Percentiles rank a stretch among this genome's conserved stretches.
Evolutionary conservation across 2,888 invertebrate species (phyloP).

Genomic region (Diarsia brunnea): DNA sequence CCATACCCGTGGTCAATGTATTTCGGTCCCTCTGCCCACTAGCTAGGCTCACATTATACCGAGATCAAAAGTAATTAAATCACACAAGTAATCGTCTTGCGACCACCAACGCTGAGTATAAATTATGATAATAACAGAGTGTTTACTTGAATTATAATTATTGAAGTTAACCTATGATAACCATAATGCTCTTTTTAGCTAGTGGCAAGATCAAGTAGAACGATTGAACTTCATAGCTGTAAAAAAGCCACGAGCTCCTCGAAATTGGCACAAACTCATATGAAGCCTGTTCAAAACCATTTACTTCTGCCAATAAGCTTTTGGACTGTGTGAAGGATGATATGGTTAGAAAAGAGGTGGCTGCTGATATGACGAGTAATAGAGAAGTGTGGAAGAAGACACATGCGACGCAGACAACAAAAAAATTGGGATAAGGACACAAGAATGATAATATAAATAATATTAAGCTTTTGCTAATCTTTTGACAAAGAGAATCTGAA

Average conservation of each 20-base stretch:
- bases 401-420: too few relatives aligned
- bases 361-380: too few relatives aligned
- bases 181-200: constrained; percentile 22
- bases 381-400: too few relatives aligned
- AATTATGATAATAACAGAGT: constrained; percentile 19
- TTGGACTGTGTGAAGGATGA: not conserved
- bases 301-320: not conserved
- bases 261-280: not conserved
- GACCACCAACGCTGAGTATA: constrained; percentile 42
- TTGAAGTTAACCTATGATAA: constrained; percentile 27
- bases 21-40: not conserved
- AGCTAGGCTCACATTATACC: not conserved
- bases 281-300: not conserved
- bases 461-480: not conserved
- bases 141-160: constrained; percentile 43
- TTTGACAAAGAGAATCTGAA: not conserved
- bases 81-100: not conserved
- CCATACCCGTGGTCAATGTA: not conserved
- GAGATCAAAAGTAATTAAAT: constrained; percentile 31
- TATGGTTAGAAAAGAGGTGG: too few relatives aligned
- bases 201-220: constrained; percentile 6
- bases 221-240: not conserved
- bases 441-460: too few relatives aligned
- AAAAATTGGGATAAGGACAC: too few relatives aligned
- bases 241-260: not conserved